phyloP scores from a whole-genome alignment of 2,888 invertebrate genomes.

The Parnassius smintheus region DNA sequence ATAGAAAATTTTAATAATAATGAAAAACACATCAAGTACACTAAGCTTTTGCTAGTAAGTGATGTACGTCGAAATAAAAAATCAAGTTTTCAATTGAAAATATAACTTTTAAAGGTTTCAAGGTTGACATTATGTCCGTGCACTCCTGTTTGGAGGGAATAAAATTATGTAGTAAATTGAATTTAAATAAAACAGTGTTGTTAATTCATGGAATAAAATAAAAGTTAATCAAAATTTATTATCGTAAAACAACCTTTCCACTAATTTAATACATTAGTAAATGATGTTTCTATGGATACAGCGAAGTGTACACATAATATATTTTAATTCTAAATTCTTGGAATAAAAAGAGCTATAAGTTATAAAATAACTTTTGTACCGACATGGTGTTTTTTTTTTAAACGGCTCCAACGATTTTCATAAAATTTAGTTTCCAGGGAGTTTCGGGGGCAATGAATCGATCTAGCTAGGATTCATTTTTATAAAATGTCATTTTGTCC shows the following conservation, averaged over 20 bases:
- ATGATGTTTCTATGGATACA: background rate
- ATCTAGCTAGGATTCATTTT: too few species aligned
- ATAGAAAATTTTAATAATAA: background rate
- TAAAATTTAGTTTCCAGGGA: too few species aligned
- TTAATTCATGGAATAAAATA: background rate
- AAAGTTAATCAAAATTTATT: background rate
- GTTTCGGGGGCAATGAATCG: too few species aligned
- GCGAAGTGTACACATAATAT: background rate
- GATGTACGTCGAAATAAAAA: conserved; percentile 17
- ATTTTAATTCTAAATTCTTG: too few species aligned
- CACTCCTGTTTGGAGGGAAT: background rate
- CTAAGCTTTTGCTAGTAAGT: background rate
- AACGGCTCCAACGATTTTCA: too few species aligned
- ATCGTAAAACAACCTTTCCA: background rate
- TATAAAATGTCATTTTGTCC: too few species aligned
- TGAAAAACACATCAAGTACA: background rate
- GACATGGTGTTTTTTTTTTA: too few species aligned
- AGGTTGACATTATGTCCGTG: conserved; percentile 1
- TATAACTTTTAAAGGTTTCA: conserved; percentile 1
- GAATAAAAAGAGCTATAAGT: too few species aligned
- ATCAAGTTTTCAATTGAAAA: conserved; percentile 3
- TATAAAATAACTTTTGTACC: too few species aligned
- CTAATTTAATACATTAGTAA: background rate
- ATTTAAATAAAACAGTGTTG: too few species aligned
- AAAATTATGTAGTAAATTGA: background rate